Conservation (phyloP, 2,113 vertebrate genomes). For the Perca schrenkii region DNA sequence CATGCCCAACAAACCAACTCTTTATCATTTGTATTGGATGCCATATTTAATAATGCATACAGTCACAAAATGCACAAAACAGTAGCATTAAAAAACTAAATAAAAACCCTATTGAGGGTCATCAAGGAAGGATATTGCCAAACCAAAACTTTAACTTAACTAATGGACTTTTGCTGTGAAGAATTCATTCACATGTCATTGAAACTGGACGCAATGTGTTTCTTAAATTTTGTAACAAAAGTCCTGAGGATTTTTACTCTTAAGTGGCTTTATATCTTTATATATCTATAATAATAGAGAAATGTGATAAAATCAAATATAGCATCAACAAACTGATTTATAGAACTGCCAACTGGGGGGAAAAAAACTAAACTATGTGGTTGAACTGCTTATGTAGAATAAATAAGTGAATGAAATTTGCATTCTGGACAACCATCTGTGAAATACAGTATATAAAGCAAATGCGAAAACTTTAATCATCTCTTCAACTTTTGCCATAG, state of each 20-base stretch:
- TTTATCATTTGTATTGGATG: neutral
- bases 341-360: neutral
- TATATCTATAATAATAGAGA: neutral
- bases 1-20: neutral
- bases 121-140: neutral
- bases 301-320: conserved; percentile 11
- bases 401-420: neutral
- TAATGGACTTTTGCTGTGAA: neutral
- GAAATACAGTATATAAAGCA: neutral
- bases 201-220: too few relatives aligned
- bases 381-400: neutral
- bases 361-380: neutral
- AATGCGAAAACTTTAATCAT: neutral
- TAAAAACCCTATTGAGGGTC: neutral
- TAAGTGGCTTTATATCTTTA: neutral
- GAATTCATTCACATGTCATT: neutral
- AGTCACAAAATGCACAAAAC: neutral
- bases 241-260: neutral
- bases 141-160: neutral
- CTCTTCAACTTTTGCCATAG: neutral
- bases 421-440: neutral
- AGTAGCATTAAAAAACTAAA: neutral
- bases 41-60: neutral
- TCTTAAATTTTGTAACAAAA: neutral
- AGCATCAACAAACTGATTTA: neutral